phyloP scores from a whole-genome alignment of 1,140 invertebrate genomes.

The Helicorthomorpha holstii region DNA sequence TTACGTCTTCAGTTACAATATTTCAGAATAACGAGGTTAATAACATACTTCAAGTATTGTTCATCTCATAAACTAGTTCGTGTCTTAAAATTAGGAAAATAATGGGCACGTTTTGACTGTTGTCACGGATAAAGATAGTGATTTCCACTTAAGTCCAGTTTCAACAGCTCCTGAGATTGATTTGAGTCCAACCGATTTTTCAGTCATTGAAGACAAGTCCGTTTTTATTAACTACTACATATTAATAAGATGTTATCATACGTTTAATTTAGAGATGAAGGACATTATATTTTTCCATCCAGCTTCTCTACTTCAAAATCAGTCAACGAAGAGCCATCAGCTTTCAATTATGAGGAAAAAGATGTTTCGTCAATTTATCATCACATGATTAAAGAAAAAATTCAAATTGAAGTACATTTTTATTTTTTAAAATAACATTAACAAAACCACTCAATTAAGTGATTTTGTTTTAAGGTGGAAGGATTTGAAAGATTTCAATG shows the following conservation, averaged over 20 bases:
- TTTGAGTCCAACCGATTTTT: slow-evolving; percentile 17
- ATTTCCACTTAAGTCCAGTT: slow-evolving; percentile 39
- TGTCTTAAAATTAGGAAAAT: not conserved
- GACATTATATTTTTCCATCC: slow-evolving; percentile 19
- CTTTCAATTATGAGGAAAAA: slow-evolving; percentile 29
- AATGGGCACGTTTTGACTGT: slow-evolving; percentile 23
- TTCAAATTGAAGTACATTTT: slow-evolving; percentile 37
- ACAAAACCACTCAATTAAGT: not conserved
- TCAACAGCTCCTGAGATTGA: slow-evolving; percentile 10
- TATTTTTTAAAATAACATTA: slow-evolving; percentile 2
- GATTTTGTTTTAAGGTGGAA: slow-evolving; percentile 26
- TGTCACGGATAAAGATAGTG: slow-evolving; percentile 35
- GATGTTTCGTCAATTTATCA: slow-evolving; percentile 36
- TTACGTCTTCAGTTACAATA: slow-evolving; percentile 35
- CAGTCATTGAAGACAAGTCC: slow-evolving; percentile 19
- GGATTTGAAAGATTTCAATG: slow-evolving; percentile 46
- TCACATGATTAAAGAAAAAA: slow-evolving; percentile 37
- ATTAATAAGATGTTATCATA: slow-evolving; percentile 7
- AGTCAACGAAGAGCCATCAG: slow-evolving; percentile 22
- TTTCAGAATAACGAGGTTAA: slow-evolving; percentile 11
- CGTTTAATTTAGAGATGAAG: slow-evolving; percentile 15
- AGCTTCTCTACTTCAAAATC: slow-evolving; percentile 18
- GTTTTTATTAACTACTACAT: not conserved
- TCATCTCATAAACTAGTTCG: not conserved
- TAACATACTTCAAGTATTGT: slow-evolving; percentile 1